Percentiles rank a stretch among this genome's conserved stretches.
phyloP scores from a whole-genome alignment of 2,113 vertebrate species.

The Myotis yumanensis region DNA sequence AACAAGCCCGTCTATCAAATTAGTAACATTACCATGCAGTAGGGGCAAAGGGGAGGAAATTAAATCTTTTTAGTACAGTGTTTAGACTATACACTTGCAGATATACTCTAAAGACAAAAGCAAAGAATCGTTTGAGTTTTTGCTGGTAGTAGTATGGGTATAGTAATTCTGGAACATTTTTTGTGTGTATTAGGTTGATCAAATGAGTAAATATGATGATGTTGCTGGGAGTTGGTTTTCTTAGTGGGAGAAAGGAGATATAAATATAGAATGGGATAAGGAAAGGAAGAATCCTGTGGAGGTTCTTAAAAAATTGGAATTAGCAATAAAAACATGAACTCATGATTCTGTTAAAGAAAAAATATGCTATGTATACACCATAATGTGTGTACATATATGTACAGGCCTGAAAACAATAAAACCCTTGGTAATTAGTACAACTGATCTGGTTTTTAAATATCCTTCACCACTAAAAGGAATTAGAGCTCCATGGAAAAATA shows the following conservation, averaged over 20 bases:
- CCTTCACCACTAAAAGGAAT: constrained; percentile 9
- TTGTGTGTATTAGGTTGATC: neutral
- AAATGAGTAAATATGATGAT: neutral
- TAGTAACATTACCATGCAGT: neutral
- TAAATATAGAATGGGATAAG: neutral
- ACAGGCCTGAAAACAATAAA: neutral
- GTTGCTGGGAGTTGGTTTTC: neutral
- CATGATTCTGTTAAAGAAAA: neutral
- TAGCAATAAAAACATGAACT: neutral
- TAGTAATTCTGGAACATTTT: neutral
- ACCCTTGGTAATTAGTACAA: neutral
- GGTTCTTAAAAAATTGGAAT: constrained; percentile 21
- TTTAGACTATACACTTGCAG: neutral
- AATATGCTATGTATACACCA: neutral
- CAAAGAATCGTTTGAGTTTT: neutral
- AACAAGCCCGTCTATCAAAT: neutral
- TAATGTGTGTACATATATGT: neutral
- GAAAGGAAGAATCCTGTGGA: neutral
- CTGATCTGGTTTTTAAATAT: constrained; percentile 8
- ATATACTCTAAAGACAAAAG: neutral
- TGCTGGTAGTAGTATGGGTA: neutral
- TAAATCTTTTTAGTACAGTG: neutral
- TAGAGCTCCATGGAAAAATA: neutral
- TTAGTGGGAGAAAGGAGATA: neutral
- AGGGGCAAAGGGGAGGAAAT: neutral